phyloP scores from a whole-genome alignment of 2,888 invertebrate species.

The Hymenopus coronatus region DNA sequence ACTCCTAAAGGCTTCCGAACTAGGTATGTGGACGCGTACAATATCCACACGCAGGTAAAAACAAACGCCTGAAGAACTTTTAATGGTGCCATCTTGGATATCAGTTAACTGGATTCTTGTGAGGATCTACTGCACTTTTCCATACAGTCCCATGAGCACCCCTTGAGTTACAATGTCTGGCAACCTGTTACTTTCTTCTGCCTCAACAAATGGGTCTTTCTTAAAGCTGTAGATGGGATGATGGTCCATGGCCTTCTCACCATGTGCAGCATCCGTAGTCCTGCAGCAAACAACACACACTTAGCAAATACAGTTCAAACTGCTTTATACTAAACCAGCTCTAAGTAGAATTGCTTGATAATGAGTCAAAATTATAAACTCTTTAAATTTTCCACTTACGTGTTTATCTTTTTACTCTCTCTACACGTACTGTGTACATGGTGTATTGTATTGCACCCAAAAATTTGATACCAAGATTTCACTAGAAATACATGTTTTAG shows the following conservation, averaged over 20 bases:
- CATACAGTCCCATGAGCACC: constrained; percentile 42
- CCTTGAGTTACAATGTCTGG: constrained; percentile 49
- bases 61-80: constrained; percentile 35
- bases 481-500: too few relatives aligned
- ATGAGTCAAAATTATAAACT: too few relatives aligned
- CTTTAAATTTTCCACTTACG: too few relatives aligned
- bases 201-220: constrained; percentile 46
- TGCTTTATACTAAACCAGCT: too few relatives aligned
- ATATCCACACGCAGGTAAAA: constrained; percentile 38
- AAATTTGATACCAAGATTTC: too few relatives aligned
- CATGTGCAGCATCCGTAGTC: not conserved
- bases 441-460: too few relatives aligned
- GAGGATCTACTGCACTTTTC: not conserved
- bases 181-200: constrained; percentile 43
- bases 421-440: too few relatives aligned
- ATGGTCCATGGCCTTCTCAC: constrained; percentile 38
- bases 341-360: too few relatives aligned
- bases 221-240: constrained; percentile 43
- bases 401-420: too few relatives aligned
- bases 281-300: not conserved
- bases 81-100: constrained; percentile 20
- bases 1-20: constrained; percentile 50
- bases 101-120: not conserved
- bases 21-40: constrained; percentile 44
- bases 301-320: too few relatives aligned